These are phyloP conservation scores for Actinostola sp. DNA, from an alignment of 92 coral and sea anemone species.

Conservation along the genomic window DNA sequence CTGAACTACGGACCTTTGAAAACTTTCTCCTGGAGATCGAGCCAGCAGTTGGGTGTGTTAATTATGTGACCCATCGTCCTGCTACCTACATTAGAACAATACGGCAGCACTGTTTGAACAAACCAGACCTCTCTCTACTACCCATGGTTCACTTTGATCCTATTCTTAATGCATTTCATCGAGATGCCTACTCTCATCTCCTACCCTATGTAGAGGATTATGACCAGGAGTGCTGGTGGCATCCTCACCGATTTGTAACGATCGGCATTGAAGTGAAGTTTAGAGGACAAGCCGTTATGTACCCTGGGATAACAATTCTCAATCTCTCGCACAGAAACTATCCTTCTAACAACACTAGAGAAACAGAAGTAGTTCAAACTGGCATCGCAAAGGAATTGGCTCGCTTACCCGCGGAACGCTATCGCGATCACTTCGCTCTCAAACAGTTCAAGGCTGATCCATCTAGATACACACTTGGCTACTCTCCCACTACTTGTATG, in stretches of 20 bases:
- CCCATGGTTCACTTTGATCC: slow-evolving; percentile 58
- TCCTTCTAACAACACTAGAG: slow-evolving; percentile 20
- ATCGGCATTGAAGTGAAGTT: slow-evolving; percentile 46
- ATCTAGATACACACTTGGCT: not conserved
- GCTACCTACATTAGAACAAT: slow-evolving; percentile 11
- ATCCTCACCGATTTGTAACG: slow-evolving; percentile 13
- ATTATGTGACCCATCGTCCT: slow-evolving; percentile 1
- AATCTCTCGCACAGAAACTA: slow-evolving; percentile 36
- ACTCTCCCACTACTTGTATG: slow-evolving; percentile 17
- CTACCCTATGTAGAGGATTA: slow-evolving; percentile 36
- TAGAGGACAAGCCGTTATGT: slow-evolving; percentile 52
- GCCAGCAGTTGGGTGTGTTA: slow-evolving; percentile 60
- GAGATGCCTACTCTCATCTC: slow-evolving; percentile 35
- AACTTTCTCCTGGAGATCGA: too few relatives aligned
- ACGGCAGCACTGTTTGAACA: slow-evolving; percentile 25
- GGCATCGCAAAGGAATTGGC: slow-evolving; percentile 15
- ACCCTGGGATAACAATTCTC: slow-evolving; percentile 20
- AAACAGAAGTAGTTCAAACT: not conserved
- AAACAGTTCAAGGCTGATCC: not conserved
- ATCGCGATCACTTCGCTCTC: slow-evolving; percentile 4
- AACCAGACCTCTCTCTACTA: slow-evolving; percentile 13
- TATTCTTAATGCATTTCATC: slow-evolving; percentile 49
- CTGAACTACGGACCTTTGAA: too few relatives aligned
- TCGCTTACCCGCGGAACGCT: not conserved
- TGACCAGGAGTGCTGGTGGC: slow-evolving; percentile 43